Conservation (phyloP, 64 coral and sea anemone genomes). For the Catalaphyllia jardinei region DNA sequence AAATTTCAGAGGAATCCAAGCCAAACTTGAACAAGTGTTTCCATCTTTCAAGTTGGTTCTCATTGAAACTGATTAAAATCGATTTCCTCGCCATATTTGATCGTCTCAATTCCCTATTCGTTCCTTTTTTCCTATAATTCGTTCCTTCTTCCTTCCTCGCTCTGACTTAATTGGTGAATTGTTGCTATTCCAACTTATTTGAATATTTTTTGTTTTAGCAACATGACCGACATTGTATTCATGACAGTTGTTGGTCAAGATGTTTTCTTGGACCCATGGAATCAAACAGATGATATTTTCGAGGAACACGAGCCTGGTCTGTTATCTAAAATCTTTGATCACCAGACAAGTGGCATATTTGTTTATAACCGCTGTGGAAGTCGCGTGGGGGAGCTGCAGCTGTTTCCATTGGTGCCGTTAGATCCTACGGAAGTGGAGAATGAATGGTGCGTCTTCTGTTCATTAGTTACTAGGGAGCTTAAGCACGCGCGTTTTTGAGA, state of each 20-base stretch:
- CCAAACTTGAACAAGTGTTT: no score
- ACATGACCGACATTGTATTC: constrained; percentile 7
- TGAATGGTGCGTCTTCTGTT: background rate
- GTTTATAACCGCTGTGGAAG: constrained; percentile 19
- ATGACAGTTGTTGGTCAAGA: background rate
- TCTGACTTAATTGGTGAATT: background rate
- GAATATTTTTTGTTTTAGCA: background rate
- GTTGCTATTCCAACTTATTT: background rate
- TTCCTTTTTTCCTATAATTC: no score
- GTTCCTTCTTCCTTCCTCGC: no score
- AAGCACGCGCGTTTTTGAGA: no score
- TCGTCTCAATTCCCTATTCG: no score
- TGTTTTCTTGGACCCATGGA: background rate
- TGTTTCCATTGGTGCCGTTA: background rate
- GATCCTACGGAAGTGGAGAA: background rate
- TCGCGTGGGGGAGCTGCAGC: background rate
- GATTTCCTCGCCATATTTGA: no score
- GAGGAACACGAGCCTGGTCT: background rate
- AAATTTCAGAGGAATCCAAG: no score
- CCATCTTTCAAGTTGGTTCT: no score
- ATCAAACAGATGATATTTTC: constrained; percentile 4
- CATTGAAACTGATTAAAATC: no score
- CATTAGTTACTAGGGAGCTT: no score
- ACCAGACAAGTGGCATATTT: background rate
- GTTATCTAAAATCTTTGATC: background rate